Evolutionary conservation across 2,797 vertebrate genomes (phyloP), one percentile per base, ranked within the genome.

Genomic region (Pseudocheirus occidentalis): DNA sequence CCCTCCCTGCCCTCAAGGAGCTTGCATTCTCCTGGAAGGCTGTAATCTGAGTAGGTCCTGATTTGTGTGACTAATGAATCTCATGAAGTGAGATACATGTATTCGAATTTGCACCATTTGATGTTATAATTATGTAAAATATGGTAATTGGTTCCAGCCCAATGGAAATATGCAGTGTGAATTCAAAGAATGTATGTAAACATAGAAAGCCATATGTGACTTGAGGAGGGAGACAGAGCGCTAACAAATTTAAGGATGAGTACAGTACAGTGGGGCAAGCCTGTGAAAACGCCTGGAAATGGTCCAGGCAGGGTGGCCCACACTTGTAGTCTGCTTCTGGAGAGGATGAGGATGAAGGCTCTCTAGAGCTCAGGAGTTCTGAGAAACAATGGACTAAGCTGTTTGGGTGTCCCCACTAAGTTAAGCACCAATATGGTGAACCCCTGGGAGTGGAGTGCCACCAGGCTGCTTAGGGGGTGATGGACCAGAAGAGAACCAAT

Each of bases 141-240:
- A 81, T 81, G 66, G n/a, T 81, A 81, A 81, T 46, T 81, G 66
- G 66, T 81, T 81, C n/a, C 66, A 81, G 66, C 66, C 66, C 66
- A 81, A 81, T 81, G 66, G 66, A 81, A 81, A 81, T 81, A 81
- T 81, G 66, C 66, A 46, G 66, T 81, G 66, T 81, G 66, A 81
- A 40, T 81, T 81, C 66, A 81, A 81, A 81, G 66, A 81, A 40
- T 81, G 66, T 81, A 81, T 81, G 66, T 81, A 81, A 81, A 81
- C 66, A 81, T 81, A 81, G 66, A 40, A 81, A 81, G 66, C 66
- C 66, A 81, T 81, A 81, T 81, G 66, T 81, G 66, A 81, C 66
- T 40, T 18, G 18, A 81, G 66, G 24, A 81, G 66, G n/a, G n/a
- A 81, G 66, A 81, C n/a, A 46, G 66, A 81, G 66, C 0, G 18